phyloP scores from a whole-genome alignment of 2,888 invertebrate species.

The Geotrupes spiniger region DNA sequence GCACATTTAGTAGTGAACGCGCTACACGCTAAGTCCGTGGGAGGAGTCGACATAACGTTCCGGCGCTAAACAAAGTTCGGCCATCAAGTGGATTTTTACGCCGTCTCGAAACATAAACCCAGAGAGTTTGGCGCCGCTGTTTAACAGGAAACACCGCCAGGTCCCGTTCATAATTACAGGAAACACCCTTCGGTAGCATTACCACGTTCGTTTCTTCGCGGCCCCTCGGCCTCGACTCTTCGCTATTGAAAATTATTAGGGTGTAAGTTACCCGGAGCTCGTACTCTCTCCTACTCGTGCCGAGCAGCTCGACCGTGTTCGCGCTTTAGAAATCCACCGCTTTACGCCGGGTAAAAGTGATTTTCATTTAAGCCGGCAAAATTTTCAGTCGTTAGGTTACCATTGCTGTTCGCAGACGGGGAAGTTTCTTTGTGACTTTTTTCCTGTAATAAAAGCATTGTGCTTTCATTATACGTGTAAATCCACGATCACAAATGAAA shows the following conservation, averaged over 20 bases:
- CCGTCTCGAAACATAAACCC: conserved; percentile 36
- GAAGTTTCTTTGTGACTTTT: no score
- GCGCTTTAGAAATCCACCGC: conserved; percentile 1
- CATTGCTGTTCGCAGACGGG: no score
- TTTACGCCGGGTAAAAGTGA: conserved; percentile 6
- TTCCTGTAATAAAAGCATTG: no score
- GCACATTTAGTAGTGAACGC: not conserved
- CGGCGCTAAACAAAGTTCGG: conserved; percentile 31
- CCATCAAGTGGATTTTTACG: conserved; percentile 38
- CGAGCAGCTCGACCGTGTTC: not conserved
- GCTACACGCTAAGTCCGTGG: conserved; percentile 19
- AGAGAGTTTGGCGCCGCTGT: conserved; percentile 28
- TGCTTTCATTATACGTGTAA: no score
- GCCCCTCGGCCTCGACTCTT: conserved; percentile 4
- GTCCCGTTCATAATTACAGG: conserved; percentile 34
- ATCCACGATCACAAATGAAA: no score
- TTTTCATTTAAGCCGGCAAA: conserved; percentile 8
- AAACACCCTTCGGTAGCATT: conserved; percentile 21
- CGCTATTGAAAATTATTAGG: conserved; percentile 18
- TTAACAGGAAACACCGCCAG: conserved; percentile 32
- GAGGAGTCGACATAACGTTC: conserved; percentile 30
- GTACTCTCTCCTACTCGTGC: conserved; percentile 3
- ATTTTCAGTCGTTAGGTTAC: not conserved
- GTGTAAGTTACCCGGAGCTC: conserved; percentile 18
- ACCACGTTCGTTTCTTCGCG: not conserved